A percentile compares a stretch with the other conserved stretches of the same genome.
These are phyloP conservation scores for Oxyura jamaicensis DNA, from an alignment of 2,113 vertebrate genomes.

Conservation along the genomic window DNA sequence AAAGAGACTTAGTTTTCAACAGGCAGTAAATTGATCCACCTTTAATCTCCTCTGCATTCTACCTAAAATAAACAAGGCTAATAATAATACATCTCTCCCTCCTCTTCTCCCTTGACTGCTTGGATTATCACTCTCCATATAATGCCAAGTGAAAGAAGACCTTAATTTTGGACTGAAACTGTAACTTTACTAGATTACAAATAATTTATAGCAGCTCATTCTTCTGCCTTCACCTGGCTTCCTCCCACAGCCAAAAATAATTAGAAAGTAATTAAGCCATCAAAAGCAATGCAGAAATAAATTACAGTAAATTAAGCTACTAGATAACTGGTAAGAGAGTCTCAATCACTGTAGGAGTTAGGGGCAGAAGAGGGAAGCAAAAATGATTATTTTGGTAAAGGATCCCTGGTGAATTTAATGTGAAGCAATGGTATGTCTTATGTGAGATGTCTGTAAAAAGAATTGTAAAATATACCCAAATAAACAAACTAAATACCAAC, in stretches of 20 bases:
- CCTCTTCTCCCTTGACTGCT: neutral
- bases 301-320: constrained; percentile 25
- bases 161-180: neutral
- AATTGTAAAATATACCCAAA: neutral
- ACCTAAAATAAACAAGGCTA: neutral
- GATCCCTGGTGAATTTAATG: neutral
- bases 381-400: neutral
- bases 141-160: neutral
- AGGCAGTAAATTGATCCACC: neutral
- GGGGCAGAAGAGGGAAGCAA: neutral
- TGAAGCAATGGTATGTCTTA: neutral
- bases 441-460: neutral
- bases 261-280: constrained; percentile 53
- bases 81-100: neutral
- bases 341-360: neutral
- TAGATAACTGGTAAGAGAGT: neutral
- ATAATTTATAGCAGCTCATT: constrained; percentile 6
- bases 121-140: neutral
- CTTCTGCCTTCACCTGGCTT: constrained; percentile 19
- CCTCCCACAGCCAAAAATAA: constrained; percentile 43
- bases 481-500: neutral
- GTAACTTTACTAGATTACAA: constrained; percentile 6
- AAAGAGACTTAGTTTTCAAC: neutral
- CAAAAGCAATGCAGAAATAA: constrained; percentile 26
- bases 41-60: neutral